Evolutionary conservation across 2,797 vertebrate genomes (phyloP).

Genomic region (Odontamblyopus lacepedii): DNA sequence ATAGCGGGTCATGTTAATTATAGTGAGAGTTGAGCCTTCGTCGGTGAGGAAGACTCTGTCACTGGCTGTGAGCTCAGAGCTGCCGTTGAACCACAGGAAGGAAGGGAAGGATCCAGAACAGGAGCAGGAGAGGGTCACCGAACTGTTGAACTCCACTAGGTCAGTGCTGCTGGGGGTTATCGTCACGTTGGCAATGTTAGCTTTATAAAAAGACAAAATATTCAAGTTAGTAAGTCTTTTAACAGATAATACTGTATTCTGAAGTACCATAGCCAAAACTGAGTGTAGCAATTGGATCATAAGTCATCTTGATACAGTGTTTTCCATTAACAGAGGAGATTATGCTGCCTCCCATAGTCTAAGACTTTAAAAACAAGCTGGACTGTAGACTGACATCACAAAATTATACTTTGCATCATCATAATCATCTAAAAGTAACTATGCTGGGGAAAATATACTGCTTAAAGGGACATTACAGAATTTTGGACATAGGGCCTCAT

Average conservation of each 20-base stretch:
- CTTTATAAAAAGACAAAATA: constrained; percentile 29
- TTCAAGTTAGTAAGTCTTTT: not conserved
- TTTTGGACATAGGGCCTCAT: no score
- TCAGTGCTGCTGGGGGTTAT: constrained; percentile 31
- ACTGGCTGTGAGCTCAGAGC: constrained; percentile 40
- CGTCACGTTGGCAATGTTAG: constrained; percentile 36
- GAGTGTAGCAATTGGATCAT: not conserved
- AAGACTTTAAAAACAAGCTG: no score
- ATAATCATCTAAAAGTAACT: no score
- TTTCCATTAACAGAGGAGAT: no score
- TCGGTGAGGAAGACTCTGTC: constrained; percentile 38
- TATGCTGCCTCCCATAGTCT: no score
- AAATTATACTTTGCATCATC: no score
- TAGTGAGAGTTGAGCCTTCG: constrained; percentile 38
- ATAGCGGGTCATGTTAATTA: constrained; percentile 42
- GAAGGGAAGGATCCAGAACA: constrained; percentile 38
- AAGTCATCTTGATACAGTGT: not conserved
- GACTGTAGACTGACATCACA: no score
- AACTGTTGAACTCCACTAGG: constrained; percentile 55
- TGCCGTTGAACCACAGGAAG: constrained; percentile 59
- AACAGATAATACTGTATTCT: not conserved
- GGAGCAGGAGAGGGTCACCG: constrained; percentile 54
- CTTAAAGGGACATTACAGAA: no score
- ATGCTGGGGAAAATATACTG: no score
- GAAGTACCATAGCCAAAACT: not conserved